Evolutionary conservation across 2,888 invertebrate genomes (phyloP).

Genomic region (Napeogenes sylphis): DNA sequence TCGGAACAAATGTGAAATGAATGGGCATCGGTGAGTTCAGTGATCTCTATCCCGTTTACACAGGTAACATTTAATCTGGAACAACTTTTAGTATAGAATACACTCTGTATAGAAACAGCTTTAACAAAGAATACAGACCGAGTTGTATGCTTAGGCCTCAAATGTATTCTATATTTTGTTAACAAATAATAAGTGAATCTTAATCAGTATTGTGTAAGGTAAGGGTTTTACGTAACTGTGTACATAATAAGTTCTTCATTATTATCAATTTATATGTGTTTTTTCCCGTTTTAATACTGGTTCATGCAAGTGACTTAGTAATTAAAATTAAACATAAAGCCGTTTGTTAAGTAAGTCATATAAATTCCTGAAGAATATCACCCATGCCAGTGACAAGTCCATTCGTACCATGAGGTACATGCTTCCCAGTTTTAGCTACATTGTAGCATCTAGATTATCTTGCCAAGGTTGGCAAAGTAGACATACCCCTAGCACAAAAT

Average conservation of each 20-base stretch:
- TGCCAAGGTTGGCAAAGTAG: not conserved
- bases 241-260: too few relatives aligned
- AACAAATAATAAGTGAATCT: too few relatives aligned
- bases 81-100: conserved; percentile 9
- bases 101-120: not conserved
- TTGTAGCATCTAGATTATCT: not conserved
- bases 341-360: not conserved
- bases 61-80: conserved; percentile 19
- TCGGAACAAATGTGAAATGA: conserved; percentile 54
- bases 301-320: too few relatives aligned
- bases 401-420: conserved; percentile 1
- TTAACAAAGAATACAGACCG: not conserved
- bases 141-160: too few relatives aligned
- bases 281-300: too few relatives aligned
- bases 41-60: conserved; percentile 40
- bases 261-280: too few relatives aligned
- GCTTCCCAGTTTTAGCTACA: conserved; percentile 5
- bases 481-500: not conserved
- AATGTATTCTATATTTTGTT: too few relatives aligned
- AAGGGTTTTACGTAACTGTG: too few relatives aligned
- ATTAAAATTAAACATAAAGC: too few relatives aligned
- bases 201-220: too few relatives aligned
- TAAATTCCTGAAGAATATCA: not conserved
- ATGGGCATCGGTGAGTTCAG: conserved; percentile 53
- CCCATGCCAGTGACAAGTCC: not conserved